phyloP scores from a whole-genome alignment of 2,888 invertebrate species.

The Melinaea marsaeus region DNA sequence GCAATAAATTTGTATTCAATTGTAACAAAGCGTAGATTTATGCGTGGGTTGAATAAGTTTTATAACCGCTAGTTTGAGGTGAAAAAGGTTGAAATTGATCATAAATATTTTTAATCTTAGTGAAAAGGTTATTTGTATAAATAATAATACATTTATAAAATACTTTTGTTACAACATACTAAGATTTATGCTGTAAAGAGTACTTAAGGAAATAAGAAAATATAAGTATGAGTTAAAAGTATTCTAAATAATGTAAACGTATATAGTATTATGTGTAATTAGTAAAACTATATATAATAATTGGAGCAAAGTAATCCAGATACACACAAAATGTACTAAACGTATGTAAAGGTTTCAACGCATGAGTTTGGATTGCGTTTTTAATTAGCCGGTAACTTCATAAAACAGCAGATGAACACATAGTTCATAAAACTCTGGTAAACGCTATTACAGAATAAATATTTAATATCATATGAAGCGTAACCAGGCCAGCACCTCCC shows the following conservation, averaged over 20 bases:
- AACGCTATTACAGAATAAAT: constrained; percentile 2
- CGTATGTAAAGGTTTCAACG: too few species aligned
- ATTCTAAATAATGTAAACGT: too few species aligned
- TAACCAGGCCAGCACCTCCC: constrained; percentile 26
- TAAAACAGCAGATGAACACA: background rate
- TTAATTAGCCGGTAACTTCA: too few species aligned
- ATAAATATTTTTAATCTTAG: constrained; percentile 34
- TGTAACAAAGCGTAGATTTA: constrained; percentile 29
- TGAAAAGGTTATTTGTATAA: constrained; percentile 16
- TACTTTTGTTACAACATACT: too few species aligned
- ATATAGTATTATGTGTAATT: too few species aligned
- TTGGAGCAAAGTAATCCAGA: too few species aligned
- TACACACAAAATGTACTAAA: too few species aligned
- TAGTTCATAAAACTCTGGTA: constrained; percentile 4
- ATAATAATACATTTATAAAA: constrained; percentile 11
- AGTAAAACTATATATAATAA: too few species aligned
- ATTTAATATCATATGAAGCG: constrained; percentile 2
- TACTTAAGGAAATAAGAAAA: too few species aligned
- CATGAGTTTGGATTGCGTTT: too few species aligned
- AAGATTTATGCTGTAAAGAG: too few species aligned
- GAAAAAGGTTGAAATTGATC: constrained; percentile 33
- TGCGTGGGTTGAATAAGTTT: constrained; percentile 24
- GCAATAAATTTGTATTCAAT: constrained; percentile 4
- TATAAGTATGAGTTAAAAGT: too few species aligned
- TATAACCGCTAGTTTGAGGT: constrained; percentile 27